Percentiles rank a stretch among this genome's conserved stretches.
phyloP scores from a whole-genome alignment of 2,113 vertebrate species.

The Macaca nemestrina region DNA sequence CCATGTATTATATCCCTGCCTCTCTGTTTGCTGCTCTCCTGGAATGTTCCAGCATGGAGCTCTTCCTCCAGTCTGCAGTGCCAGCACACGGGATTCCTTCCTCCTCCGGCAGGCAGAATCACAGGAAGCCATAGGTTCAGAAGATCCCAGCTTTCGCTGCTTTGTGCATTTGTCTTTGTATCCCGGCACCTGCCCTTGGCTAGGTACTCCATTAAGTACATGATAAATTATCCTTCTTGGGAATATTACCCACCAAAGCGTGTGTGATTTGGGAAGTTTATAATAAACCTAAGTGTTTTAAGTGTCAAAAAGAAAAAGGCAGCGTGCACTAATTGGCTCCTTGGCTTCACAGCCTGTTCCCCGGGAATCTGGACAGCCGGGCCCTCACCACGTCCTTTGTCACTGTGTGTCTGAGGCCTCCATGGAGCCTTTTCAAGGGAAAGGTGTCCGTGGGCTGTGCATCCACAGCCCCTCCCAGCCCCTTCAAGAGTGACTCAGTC shows the following conservation, averaged over 20 bases:
- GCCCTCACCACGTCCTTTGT: background rate
- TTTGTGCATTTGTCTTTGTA: background rate
- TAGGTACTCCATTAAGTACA: background rate
- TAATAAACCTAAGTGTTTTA: constrained; percentile 29
- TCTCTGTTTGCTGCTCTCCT: accelerated
- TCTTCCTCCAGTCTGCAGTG: background rate
- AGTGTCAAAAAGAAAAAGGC: background rate
- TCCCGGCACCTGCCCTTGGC: background rate
- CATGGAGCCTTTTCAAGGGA: background rate
- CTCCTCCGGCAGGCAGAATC: background rate
- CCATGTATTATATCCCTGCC: accelerated
- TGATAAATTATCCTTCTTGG: background rate
- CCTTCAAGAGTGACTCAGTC: background rate
- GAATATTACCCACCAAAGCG: background rate
- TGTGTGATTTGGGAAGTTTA: constrained; percentile 19
- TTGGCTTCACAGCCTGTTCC: background rate
- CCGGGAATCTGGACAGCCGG: background rate
- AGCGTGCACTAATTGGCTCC: background rate
- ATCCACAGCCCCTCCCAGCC: background rate
- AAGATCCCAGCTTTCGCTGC: background rate
- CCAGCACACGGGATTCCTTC: accelerated
- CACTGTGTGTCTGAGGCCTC: background rate
- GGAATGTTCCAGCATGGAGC: accelerated
- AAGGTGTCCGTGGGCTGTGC: accelerated
- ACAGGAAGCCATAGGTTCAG: background rate